A percentile compares a stretch with the other conserved stretches of the same genome.
Evolutionary conservation across 2,888 invertebrate genomes (phyloP).

Genomic region (Mythimna pallens): DNA sequence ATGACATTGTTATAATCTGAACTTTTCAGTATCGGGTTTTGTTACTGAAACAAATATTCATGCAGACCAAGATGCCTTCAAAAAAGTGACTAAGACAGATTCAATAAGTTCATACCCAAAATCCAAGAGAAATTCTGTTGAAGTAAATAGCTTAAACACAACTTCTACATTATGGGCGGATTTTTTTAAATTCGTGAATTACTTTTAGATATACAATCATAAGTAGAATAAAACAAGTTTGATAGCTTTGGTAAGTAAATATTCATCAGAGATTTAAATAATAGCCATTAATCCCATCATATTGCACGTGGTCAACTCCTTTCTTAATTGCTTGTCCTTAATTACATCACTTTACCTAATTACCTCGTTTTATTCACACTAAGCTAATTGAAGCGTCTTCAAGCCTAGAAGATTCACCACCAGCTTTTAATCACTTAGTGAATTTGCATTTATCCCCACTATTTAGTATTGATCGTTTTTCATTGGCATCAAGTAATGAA

Average conservation of each 20-base stretch:
- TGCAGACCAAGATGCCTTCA: background rate
- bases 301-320: too few species aligned
- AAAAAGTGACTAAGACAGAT: background rate
- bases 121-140: background rate
- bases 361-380: background rate
- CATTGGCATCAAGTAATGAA: slow-evolving; percentile 48
- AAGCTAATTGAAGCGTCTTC: slow-evolving; percentile 7
- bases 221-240: too few species aligned
- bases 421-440: slow-evolving; percentile 57
- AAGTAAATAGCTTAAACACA: background rate
- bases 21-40: background rate
- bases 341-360: background rate
- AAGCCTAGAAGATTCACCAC: slow-evolving; percentile 46
- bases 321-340: background rate
- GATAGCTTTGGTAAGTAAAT: too few species aligned
- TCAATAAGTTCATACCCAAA: background rate
- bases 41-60: background rate
- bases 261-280: too few species aligned
- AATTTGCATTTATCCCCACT: slow-evolving; percentile 58
- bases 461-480: slow-evolving; percentile 50
- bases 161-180: too few species aligned
- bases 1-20: background rate
- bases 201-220: too few species aligned
- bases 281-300: too few species aligned
- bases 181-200: too few species aligned